Conservation (phyloP, 2,888 invertebrate genomes). For the Gasteruption jaculator region DNA sequence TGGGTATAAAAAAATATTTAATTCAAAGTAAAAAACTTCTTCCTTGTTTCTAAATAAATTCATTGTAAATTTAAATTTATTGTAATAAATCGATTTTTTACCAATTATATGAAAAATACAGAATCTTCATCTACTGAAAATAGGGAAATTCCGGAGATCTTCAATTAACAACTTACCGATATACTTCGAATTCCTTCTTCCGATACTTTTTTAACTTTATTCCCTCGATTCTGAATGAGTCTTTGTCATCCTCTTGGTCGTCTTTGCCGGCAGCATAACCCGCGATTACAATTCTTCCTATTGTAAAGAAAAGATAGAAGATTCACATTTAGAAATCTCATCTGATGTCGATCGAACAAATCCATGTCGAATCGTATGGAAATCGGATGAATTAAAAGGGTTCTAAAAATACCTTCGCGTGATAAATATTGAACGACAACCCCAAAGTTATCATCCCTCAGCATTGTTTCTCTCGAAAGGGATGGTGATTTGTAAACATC, state of each 20-base stretch:
- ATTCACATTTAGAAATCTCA: no score
- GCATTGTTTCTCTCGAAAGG: slow-evolving; percentile 34
- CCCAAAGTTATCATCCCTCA: slow-evolving; percentile 41
- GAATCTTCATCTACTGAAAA: slow-evolving; percentile 1
- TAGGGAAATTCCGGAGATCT: not conserved
- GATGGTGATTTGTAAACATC: slow-evolving; percentile 35
- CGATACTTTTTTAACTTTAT: slow-evolving; percentile 55
- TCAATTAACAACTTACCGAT: slow-evolving; percentile 48
- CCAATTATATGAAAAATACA: no score
- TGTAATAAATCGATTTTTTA: no score
- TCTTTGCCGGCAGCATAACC: slow-evolving; percentile 49
- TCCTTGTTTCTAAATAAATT: no score
- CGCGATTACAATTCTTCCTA: slow-evolving; percentile 39
- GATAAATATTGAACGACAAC: slow-evolving; percentile 43
- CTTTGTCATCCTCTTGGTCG: slow-evolving; percentile 41
- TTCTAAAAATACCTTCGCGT: slow-evolving; percentile 33
- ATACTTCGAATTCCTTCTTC: slow-evolving; percentile 54
- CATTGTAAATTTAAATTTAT: no score
- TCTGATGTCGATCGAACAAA: no score
- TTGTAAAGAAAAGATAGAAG: no score
- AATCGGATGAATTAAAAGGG: not conserved
- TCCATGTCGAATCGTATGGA: no score
- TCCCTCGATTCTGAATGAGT: slow-evolving; percentile 54
- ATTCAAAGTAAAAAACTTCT: no score
- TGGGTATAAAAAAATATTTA: slow-evolving; percentile 4